Conservation (phyloP, 2,888 invertebrate species). For the Lamellibrachia satsuma region DNA sequence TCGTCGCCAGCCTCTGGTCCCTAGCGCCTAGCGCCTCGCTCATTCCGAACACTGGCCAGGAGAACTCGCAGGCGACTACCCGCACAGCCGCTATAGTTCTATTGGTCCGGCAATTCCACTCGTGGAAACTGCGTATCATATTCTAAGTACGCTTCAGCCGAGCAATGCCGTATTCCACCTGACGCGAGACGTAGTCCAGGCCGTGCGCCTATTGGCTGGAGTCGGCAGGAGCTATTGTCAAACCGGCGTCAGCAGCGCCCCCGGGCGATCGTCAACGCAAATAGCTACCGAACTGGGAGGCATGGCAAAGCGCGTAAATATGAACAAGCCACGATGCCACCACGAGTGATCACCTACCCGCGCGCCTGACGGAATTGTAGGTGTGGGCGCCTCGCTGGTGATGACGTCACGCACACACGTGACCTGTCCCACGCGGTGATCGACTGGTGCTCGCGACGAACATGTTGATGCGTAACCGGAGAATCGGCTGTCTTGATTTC, state of each 20-base stretch:
- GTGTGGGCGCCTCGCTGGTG: neutral
- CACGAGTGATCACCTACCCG: neutral
- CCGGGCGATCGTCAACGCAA: neutral
- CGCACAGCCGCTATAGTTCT: neutral
- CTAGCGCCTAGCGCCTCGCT: neutral
- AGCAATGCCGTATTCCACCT: neutral
- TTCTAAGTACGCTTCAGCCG: neutral
- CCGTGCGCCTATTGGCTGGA: neutral
- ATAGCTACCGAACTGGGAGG: neutral
- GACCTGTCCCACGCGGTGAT: slow-evolving; percentile 1
- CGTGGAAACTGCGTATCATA: neutral
- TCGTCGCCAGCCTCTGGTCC: neutral
- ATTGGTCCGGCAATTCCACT: neutral
- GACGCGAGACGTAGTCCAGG: neutral
- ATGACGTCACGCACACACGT: neutral
- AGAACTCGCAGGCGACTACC: neutral
- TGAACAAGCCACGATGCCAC: neutral
- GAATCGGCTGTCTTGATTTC: neutral
- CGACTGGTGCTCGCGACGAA: neutral
- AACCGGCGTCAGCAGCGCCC: neutral
- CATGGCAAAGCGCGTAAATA: neutral
- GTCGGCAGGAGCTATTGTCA: neutral
- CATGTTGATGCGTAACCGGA: neutral
- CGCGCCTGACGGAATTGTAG: neutral
- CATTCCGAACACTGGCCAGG: neutral